Evolutionary conservation across 2,113 vertebrate genomes (phyloP).

Genomic region (Plotosus lineatus): DNA sequence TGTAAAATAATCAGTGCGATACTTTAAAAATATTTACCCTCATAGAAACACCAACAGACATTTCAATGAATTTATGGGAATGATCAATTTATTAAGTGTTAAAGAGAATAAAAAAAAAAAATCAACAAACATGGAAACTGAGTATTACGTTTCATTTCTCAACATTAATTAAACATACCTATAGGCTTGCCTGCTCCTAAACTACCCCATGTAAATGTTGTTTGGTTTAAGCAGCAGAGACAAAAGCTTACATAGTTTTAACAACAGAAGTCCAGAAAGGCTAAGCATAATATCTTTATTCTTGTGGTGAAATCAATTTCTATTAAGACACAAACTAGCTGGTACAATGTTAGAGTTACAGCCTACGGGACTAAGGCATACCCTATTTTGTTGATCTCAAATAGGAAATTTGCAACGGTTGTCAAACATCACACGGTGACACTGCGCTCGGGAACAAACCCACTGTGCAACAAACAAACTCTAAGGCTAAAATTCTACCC

Average conservation of each 20-base stretch:
- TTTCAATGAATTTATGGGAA: background rate
- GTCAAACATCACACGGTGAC: background rate
- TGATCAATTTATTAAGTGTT: background rate
- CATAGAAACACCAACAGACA: background rate
- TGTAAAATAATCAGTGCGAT: background rate
- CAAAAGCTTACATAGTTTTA: slow-evolving; percentile 3
- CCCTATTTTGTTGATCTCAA: background rate
- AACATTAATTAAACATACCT: slow-evolving; percentile 50
- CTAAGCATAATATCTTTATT: background rate
- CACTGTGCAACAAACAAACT: background rate
- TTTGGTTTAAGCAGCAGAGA: background rate
- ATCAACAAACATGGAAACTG: slow-evolving; percentile 56
- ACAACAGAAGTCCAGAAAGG: background rate
- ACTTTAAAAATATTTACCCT: background rate
- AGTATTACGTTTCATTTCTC: slow-evolving; percentile 58
- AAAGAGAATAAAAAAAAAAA: slow-evolving; percentile 53
- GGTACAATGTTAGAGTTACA: background rate
- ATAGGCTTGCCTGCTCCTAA: slow-evolving; percentile 32
- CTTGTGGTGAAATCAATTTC: background rate
- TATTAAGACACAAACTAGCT: background rate
- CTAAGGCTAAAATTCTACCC: background rate
- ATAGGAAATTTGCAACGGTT: background rate
- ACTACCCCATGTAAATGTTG: slow-evolving; percentile 21
- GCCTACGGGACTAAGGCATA: background rate
- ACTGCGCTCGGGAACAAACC: background rate